Evolutionary conservation across 2,888 invertebrate genomes (phyloP).

Genomic region (Blastobasis lacticolella): DNA sequence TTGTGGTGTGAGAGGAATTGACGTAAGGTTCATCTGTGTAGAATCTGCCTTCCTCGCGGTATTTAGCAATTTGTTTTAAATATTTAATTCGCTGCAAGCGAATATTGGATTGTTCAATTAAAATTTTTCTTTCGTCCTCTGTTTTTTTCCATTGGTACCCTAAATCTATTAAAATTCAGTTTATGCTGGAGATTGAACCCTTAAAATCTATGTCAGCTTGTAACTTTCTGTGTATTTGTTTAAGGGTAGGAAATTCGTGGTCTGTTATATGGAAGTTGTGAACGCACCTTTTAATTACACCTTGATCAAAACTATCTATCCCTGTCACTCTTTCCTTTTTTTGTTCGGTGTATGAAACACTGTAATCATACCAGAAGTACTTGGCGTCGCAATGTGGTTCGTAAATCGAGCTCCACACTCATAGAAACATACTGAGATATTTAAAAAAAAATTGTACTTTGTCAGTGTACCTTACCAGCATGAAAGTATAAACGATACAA

Average conservation of each 20-base stretch:
- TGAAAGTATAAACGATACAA: not conserved
- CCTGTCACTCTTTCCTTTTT: too few species aligned
- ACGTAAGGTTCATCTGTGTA: slow-evolving; percentile 7
- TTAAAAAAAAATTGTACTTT: not conserved
- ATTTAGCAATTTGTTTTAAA: slow-evolving; percentile 7
- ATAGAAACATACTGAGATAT: not conserved
- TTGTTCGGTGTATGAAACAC: too few species aligned
- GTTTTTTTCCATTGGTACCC: slow-evolving; percentile 19
- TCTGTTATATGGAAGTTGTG: too few species aligned
- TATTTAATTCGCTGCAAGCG: slow-evolving; percentile 20
- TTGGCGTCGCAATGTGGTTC: not conserved
- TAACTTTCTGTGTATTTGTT: too few species aligned
- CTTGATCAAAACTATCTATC: too few species aligned
- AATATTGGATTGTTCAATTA: slow-evolving; percentile 18
- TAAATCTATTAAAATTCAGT: not conserved
- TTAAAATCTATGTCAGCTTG: not conserved
- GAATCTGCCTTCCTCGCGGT: slow-evolving; percentile 4
- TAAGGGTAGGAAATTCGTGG: too few species aligned
- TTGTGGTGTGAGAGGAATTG: slow-evolving; percentile 2
- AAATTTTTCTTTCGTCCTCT: slow-evolving; percentile 17
- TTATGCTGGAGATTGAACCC: not conserved
- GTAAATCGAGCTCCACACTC: not conserved
- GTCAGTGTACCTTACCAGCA: not conserved
- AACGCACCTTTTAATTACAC: too few species aligned
- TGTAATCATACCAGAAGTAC: too few species aligned